A percentile compares a stretch with the other conserved stretches of the same genome.
Conservation (phyloP, 2,888 invertebrate genomes). For the Hofmannophila pseudospretella region DNA sequence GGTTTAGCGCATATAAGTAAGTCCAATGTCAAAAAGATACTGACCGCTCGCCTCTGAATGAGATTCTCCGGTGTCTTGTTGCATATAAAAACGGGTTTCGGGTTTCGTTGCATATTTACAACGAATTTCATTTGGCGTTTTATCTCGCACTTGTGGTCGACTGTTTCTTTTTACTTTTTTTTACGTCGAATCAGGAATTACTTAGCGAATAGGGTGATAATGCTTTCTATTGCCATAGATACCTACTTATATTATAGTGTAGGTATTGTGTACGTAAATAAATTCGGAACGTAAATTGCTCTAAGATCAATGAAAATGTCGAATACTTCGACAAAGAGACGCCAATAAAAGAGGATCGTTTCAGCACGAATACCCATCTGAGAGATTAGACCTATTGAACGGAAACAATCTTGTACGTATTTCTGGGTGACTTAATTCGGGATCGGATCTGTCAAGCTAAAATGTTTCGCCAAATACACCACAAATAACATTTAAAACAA, state of each 20-base stretch:
- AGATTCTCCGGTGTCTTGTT: slow-evolving; percentile 30
- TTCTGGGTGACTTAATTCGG: slow-evolving; percentile 60
- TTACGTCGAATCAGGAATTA: too few relatives aligned
- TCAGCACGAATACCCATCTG: slow-evolving; percentile 71
- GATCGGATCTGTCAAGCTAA: slow-evolving; percentile 41
- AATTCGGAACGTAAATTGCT: too few relatives aligned
- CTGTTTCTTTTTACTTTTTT: too few relatives aligned
- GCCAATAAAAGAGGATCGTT: slow-evolving; percentile 69
- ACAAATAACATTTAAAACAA: slow-evolving; percentile 26
- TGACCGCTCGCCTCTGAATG: slow-evolving; percentile 28
- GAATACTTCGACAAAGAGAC: slow-evolving; percentile 57
- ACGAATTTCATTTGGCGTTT: slow-evolving; percentile 45
- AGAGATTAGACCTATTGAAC: slow-evolving; percentile 70
- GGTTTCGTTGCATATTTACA: slow-evolving; percentile 69
- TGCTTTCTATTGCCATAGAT: too few relatives aligned
- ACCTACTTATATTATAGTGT: too few relatives aligned
- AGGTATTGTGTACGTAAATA: too few relatives aligned
- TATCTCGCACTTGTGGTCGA: slow-evolving; percentile 7
- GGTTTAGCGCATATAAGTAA: slow-evolving; percentile 23
- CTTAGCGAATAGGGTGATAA: too few relatives aligned
- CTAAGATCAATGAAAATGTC: slow-evolving; percentile 41
- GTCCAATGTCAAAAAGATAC: slow-evolving; percentile 30
- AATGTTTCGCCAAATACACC: slow-evolving; percentile 40
- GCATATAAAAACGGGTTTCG: slow-evolving; percentile 64
- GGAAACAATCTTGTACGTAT: slow-evolving; percentile 68